phyloP scores from a whole-genome alignment of 2,113 vertebrate species.

The Podarcis muralis region DNA sequence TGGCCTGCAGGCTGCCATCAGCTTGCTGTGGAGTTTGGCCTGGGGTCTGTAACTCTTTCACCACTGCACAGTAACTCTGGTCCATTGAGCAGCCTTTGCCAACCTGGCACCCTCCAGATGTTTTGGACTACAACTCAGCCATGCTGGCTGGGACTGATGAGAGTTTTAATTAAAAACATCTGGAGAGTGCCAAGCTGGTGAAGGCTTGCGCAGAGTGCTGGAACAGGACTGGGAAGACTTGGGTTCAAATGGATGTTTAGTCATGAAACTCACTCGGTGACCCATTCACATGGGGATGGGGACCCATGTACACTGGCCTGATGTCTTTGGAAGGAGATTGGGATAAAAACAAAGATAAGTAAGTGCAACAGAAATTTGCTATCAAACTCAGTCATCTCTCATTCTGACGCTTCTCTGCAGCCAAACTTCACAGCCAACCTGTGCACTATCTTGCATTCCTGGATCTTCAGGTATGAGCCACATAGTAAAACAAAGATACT shows the following conservation, averaged over 20 bases:
- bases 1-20: not conserved
- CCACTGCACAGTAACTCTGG: not conserved
- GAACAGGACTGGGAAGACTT: not conserved
- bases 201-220: not conserved
- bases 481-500: constrained; percentile 15
- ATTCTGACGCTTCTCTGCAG: not conserved
- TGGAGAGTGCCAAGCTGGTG: no score
- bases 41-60: not conserved
- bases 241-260: not conserved
- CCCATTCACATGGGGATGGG: not conserved
- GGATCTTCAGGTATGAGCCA: constrained; percentile 1
- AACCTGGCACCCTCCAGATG: no score
- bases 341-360: not conserved
- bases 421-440: not conserved
- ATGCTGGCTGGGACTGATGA: no score
- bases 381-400: not conserved
- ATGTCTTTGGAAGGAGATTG: not conserved
- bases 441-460: not conserved
- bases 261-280: not conserved
- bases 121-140: no score
- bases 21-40: not conserved
- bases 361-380: not conserved
- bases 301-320: no score
- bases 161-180: no score
- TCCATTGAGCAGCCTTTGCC: not conserved